A percentile compares a stretch with the other conserved stretches of the same genome.
Conservation (phyloP, 1,140 invertebrate genomes). For the Caenorhabditis tropicalis region DNA sequence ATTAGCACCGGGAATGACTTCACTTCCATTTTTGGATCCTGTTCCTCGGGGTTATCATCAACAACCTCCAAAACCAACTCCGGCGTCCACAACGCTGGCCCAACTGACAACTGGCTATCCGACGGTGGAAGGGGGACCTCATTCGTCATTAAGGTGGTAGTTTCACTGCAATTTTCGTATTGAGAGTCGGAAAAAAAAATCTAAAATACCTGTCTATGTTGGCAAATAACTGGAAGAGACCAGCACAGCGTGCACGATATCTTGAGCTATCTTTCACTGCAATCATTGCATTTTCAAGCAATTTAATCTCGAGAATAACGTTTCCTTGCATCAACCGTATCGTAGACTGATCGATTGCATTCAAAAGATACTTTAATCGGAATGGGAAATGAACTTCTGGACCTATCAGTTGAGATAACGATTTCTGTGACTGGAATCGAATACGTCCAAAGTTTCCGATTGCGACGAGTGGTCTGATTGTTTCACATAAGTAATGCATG, state of each 20-base stretch:
- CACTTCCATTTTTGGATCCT: neutral
- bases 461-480: neutral
- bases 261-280: neutral
- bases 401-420: neutral
- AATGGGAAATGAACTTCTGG: constrained; percentile 8
- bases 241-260: neutral
- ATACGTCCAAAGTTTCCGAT: constrained; percentile 18
- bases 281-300: neutral
- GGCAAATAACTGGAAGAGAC: neutral
- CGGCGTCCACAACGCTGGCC: neutral
- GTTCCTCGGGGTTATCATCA: neutral
- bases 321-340: constrained; percentile 25
- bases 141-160: neutral
- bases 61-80: neutral
- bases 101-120: neutral
- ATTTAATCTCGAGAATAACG: constrained; percentile 9
- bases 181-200: too few relatives aligned
- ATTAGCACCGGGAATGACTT: neutral
- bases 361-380: neutral
- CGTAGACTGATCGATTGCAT: neutral
- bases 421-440: constrained; percentile 15
- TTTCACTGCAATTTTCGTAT: neutral
- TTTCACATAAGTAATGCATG: constrained; percentile 14
- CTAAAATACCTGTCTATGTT: constrained; percentile 5
- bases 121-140: neutral